These are phyloP conservation scores for Cyanocitta stelleri DNA, from an alignment of 2,113 vertebrate species.

Conservation along the genomic window DNA sequence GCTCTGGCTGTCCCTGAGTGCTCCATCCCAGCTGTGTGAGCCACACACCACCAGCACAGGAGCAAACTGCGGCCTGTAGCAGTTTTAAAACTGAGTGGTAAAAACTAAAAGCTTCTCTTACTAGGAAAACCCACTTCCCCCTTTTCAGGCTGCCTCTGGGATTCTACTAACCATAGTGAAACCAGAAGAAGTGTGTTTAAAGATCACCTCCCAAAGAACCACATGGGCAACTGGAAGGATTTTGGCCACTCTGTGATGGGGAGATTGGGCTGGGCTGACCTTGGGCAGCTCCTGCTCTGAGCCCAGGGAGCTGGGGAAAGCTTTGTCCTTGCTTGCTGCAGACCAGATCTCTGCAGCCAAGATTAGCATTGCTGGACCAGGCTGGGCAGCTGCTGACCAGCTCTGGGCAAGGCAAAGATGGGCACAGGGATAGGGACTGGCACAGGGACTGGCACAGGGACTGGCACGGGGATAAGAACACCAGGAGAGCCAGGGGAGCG, in stretches of 20 bases:
- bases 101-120: not conserved
- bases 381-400: not conserved
- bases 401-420: not conserved
- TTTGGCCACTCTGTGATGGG: not conserved
- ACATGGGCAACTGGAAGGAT: not conserved
- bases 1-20: not conserved
- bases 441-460: accelerated
- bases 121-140: conserved; percentile 4
- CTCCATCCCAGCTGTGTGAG: not conserved
- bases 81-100: too few species aligned
- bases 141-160: not conserved
- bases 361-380: not conserved
- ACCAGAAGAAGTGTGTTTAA: not conserved
- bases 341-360: not conserved
- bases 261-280: not conserved
- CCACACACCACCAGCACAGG: accelerated
- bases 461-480: accelerated
- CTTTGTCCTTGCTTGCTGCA: not conserved
- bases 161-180: not conserved
- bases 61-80: not conserved
- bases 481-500: not conserved
- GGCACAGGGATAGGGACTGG: accelerated
- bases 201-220: not conserved
- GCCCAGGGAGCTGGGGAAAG: not conserved
- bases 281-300: not conserved